phyloP scores from a whole-genome alignment of 2,797 vertebrate species.

The Thamnophis elegans region DNA sequence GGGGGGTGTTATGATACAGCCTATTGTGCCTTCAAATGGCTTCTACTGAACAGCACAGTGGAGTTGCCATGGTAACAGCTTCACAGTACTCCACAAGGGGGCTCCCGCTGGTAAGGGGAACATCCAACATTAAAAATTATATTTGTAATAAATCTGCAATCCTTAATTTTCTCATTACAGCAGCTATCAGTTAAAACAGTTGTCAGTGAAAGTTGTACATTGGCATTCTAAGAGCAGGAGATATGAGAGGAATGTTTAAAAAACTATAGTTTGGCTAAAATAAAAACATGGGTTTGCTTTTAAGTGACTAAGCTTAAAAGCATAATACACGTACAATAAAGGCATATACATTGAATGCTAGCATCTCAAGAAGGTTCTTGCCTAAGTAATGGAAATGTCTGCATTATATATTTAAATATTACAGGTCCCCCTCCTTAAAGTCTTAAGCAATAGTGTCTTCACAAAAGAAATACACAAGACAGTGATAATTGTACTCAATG shows the following conservation, averaged over 20 bases:
- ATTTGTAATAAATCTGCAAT: no score
- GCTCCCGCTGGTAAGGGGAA: no score
- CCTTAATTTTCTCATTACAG: not conserved
- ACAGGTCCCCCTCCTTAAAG: not conserved
- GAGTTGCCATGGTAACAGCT: no score
- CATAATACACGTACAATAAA: not conserved
- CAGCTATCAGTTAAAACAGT: not conserved
- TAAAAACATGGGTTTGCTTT: not conserved
- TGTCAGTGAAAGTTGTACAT: no score
- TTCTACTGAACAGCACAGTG: no score
- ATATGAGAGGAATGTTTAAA: not conserved
- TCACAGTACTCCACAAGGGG: no score
- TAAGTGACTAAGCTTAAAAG: not conserved
- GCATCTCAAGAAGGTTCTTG: not conserved
- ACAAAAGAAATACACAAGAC: not conserved
- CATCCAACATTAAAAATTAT: no score
- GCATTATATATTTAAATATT: not conserved
- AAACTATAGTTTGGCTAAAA: not conserved
- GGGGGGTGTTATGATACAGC: no score
- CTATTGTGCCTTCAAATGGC: no score
- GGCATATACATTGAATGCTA: not conserved
- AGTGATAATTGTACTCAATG: not conserved
- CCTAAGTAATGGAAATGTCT: not conserved
- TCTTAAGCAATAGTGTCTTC: not conserved
- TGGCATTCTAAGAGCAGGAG: not conserved